Conservation (phyloP, 1,140 invertebrate species). For the Contarinia nasturtii region DNA sequence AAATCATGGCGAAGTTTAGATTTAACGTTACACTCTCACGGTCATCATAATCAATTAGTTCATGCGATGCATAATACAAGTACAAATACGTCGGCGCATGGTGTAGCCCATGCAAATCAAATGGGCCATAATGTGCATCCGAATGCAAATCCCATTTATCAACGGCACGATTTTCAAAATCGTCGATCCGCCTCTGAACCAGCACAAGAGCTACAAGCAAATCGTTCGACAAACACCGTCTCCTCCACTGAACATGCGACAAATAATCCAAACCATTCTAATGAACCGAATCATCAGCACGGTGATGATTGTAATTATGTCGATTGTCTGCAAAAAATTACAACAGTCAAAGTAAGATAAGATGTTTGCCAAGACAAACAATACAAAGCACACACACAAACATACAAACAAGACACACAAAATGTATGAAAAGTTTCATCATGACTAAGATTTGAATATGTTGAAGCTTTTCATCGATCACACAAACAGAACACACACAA, state of each 20-base stretch:
- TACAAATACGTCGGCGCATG: too few relatives aligned
- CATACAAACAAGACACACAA: too few relatives aligned
- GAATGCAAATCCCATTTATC: constrained; percentile 1
- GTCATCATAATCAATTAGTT: background rate
- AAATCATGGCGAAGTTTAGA: constrained; percentile 37
- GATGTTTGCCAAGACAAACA: background rate
- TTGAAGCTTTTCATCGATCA: too few relatives aligned
- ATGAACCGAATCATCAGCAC: background rate
- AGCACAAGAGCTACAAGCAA: background rate
- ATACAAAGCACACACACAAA: too few relatives aligned
- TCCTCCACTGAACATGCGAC: background rate
- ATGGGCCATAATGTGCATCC: background rate
- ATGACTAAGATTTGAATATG: too few relatives aligned
- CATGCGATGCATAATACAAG: background rate
- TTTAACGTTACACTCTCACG: constrained; percentile 17
- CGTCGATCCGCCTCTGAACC: constrained; percentile 4
- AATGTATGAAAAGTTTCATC: too few relatives aligned
- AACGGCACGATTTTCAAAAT: constrained; percentile 5
- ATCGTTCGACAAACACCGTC: background rate
- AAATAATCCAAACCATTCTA: background rate
- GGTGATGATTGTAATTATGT: background rate
- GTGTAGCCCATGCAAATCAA: background rate
- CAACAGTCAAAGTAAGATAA: constrained; percentile 2
- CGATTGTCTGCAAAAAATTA: constrained; percentile 4
- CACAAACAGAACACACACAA: too few relatives aligned